Base-by-base conservation (phyloP, 92 coral and sea anemone species). In the Heliopora coerulea region DNA sequence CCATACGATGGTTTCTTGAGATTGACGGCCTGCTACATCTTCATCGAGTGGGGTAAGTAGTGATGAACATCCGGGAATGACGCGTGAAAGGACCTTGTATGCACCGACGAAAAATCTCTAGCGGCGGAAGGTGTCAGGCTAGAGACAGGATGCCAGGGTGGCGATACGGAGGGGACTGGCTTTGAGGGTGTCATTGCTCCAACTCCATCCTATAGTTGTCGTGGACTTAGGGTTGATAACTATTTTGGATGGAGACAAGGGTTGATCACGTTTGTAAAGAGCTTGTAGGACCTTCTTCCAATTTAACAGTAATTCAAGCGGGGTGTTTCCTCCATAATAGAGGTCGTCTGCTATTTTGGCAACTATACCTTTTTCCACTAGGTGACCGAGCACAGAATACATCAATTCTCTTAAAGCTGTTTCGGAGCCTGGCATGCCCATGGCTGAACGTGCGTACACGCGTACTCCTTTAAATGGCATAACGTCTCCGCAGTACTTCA, bases 401-500 rank as follows among this genome's bases (percentile, higher is more conserved):
- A 68, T 46, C 13, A 68, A 17, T 41, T 68, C 76, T 28, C 23
- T 62, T 19, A 68, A 12, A 8, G 76, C 42, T 7, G 76, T 50
- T 11, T 37, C 42, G 4, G 42, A 37, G 6, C 42, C 42, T 4
- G 11, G 42, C 42, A 37, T 49, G 23, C 76, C 80, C 84, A 83
- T 72, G 39, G 80, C 84, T 7, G 80, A 79, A 11, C 42, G 42
- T 4, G 11, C 42, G 42, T 37, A 37, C 4, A 37, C 42, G 31
- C 58, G 60, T 26, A 65, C 63, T 44, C 69, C 87, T 1, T n/a
- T 54, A 61, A 9, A 69, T 73, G 24, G 68, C 12, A 66, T 81
- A 21, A 67, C 85, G 34, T 74, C 75, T 1, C 81, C 81, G n/a
- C 85, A 81, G 34, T 72, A 80, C 39, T 72, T 72, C 79, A 72